Conservation (phyloP, 30 jellyfish, hydroid and myxozoan species). For the Aurelia aurita region DNA sequence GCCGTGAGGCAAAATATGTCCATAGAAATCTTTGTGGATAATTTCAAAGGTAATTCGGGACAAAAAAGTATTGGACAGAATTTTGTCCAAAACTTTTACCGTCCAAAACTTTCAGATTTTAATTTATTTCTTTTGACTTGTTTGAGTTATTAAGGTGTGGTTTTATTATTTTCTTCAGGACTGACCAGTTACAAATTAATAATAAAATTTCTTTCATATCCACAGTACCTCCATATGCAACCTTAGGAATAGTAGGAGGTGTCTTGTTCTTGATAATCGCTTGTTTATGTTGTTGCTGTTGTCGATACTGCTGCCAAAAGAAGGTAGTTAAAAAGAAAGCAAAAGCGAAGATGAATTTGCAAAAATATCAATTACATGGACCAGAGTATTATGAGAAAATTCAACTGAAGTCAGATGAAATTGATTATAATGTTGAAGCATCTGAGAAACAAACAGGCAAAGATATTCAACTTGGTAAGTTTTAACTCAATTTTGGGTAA, state of each 20-base stretch:
- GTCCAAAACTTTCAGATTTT: no score
- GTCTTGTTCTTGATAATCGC: conserved; percentile 61
- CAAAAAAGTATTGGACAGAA: no score
- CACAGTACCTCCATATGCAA: conserved; percentile 80
- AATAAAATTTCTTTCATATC: neutral
- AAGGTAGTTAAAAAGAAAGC: conserved; percentile 79
- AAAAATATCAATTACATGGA: conserved; percentile 81
- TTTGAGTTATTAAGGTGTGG: no score
- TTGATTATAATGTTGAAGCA: conserved; percentile 87
- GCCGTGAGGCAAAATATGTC: no score
- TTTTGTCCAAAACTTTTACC: no score
- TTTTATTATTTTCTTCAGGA: no score
- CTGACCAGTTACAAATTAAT: no score
- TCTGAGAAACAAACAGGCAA: conserved; percentile 77
- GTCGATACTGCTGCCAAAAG: conserved; percentile 81
- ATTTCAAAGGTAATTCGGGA: no score
- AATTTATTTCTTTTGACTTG: no score
- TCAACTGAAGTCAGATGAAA: conserved; percentile 80
- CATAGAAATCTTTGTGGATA: no score
- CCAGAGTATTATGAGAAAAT: conserved; percentile 77
- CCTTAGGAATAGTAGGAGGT: conserved; percentile 72
- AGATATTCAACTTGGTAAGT: conserved; percentile 85
- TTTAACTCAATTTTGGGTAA: no score
- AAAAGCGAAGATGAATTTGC: conserved; percentile 77
- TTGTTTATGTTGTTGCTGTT: conserved; percentile 79